A percentile compares a stretch with the other conserved stretches of the same genome.
Evolutionary conservation across 2,797 vertebrate genomes (phyloP).

Genomic region (Myotis planiceps): DNA sequence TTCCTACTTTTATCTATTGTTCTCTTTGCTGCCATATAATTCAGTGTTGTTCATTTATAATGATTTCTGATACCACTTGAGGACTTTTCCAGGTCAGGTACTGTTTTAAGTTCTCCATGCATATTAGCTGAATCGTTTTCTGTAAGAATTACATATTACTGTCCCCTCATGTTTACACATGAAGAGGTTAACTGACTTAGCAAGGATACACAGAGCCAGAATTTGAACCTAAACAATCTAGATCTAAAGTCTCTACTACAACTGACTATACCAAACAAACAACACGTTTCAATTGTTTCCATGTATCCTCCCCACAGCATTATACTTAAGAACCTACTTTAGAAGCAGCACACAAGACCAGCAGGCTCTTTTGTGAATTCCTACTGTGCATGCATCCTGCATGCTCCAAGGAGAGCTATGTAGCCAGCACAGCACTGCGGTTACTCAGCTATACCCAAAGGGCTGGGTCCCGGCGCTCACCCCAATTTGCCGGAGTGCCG

Average conservation of each 20-base stretch:
- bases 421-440: not conserved
- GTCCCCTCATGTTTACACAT: not conserved
- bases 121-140: not conserved
- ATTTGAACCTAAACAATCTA: not conserved
- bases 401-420: not conserved
- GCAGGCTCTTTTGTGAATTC: not conserved
- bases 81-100: not conserved
- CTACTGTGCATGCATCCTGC: not conserved
- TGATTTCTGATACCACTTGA: not conserved
- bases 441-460: constrained; percentile 41
- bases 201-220: not conserved
- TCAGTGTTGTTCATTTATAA: not conserved
- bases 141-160: not conserved
- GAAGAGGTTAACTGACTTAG: not conserved
- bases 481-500: constrained; percentile 59
- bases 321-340: not conserved
- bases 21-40: not conserved
- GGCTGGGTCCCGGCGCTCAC: constrained; percentile 37
- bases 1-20: not conserved
- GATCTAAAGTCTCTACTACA: not conserved
- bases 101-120: not conserved
- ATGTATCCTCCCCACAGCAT: not conserved
- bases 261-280: not conserved
- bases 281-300: not conserved
- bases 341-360: not conserved